These are phyloP conservation scores for Mercenaria mercenaria DNA, from an alignment of 1,140 invertebrate species.

Conservation along the genomic window DNA sequence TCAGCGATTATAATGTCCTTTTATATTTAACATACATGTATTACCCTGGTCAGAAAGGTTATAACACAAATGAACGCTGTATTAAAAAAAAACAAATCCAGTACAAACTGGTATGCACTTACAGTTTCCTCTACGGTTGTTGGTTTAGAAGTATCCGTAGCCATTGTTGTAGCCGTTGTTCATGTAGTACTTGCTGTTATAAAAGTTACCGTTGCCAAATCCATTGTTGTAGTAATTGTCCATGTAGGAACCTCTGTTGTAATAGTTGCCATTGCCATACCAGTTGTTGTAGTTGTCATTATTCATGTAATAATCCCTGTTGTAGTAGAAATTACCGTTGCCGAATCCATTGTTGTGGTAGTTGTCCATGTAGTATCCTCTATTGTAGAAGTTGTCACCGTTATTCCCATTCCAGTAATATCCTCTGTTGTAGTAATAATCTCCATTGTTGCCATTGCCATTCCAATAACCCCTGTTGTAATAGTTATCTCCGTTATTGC, in stretches of 20 bases:
- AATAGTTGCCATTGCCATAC: not conserved
- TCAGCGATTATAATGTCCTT: too few species aligned
- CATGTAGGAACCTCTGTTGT: not conserved
- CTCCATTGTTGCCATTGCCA: not conserved
- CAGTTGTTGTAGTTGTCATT: not conserved
- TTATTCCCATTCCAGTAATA: not conserved
- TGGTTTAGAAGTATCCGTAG: too few species aligned
- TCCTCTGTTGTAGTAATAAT: not conserved
- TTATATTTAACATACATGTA: too few species aligned
- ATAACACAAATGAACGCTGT: too few species aligned
- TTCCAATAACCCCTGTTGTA: not conserved
- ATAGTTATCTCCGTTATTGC: not conserved
- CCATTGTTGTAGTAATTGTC: not conserved
- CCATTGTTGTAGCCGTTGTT: not conserved
- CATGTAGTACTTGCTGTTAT: too few species aligned
- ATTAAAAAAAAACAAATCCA: too few species aligned
- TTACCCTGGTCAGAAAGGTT: too few species aligned
- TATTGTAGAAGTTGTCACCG: not conserved
- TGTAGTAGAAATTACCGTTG: not conserved
- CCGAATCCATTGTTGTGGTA: not conserved
- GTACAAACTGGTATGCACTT: too few species aligned
- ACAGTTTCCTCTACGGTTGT: not conserved
- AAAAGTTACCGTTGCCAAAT: too few species aligned
- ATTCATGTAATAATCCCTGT: not conserved
- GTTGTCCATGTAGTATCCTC: constrained; percentile 3